Percentiles rank a stretch among this genome's conserved stretches.
Evolutionary conservation across 2,113 vertebrate species (phyloP).

Genomic region (Pollimyrus isidori): DNA sequence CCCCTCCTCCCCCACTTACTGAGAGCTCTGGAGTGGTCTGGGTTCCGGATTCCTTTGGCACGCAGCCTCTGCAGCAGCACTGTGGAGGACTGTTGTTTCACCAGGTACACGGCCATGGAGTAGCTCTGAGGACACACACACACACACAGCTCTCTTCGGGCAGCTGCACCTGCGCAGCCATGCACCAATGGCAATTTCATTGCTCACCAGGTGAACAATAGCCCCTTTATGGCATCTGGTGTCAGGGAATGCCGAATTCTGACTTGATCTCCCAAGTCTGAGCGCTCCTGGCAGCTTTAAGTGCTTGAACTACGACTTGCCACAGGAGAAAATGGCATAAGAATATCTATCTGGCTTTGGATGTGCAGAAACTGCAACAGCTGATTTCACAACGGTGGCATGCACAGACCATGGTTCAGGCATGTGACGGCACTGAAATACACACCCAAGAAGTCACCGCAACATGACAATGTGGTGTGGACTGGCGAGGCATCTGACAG

Average conservation of each 20-base stretch:
- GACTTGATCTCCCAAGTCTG: background rate
- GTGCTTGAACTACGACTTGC: slow-evolving; percentile 48
- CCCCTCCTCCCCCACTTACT: slow-evolving; percentile 64
- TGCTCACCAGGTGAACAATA: background rate
- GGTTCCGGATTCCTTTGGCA: slow-evolving; percentile 95
- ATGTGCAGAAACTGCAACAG: slow-evolving; percentile 40
- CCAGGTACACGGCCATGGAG: slow-evolving; percentile 96
- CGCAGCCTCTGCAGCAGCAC: slow-evolving; percentile 90
- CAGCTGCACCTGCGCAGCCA: background rate
- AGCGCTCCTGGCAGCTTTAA: slow-evolving; percentile 47
- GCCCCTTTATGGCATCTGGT: background rate
- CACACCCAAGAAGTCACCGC: slow-evolving; percentile 2
- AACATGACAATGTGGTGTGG: background rate
- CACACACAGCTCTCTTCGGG: background rate
- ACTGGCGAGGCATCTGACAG: background rate
- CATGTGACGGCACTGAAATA: slow-evolving; percentile 27
- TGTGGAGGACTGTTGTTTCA: slow-evolving; percentile 93
- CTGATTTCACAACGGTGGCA: slow-evolving; percentile 40
- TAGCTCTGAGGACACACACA: slow-evolving; percentile 70
- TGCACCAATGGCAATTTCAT: background rate
- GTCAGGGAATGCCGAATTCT: background rate
- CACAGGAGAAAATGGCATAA: slow-evolving; percentile 48
- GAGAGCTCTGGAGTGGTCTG: slow-evolving; percentile 95
- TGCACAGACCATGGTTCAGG: slow-evolving; percentile 38
- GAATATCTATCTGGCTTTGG: slow-evolving; percentile 42